These are phyloP conservation scores for Fundulus diaphanus DNA, from an alignment of 2,797 vertebrate species.

Conservation along the genomic window DNA sequence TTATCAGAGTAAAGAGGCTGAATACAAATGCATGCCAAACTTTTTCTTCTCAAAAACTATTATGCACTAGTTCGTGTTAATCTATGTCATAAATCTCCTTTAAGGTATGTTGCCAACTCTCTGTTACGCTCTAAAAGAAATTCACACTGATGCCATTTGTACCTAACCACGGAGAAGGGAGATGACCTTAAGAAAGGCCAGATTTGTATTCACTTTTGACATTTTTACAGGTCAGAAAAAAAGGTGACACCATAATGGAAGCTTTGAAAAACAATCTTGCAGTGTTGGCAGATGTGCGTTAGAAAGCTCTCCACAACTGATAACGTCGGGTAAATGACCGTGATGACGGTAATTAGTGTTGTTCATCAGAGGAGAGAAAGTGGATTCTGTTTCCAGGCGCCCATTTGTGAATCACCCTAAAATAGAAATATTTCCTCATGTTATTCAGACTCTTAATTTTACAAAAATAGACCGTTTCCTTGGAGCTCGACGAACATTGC, in stretches of 20 bases:
- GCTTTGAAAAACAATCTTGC: neutral
- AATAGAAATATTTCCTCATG: conserved; percentile 9
- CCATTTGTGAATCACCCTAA: conserved; percentile 5
- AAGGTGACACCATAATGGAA: neutral
- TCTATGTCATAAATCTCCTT: neutral
- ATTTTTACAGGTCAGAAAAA: conserved; percentile 29
- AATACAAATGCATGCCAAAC: neutral
- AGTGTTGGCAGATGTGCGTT: neutral
- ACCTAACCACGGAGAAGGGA: conserved; percentile 13
- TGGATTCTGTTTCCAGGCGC: conserved; percentile 23
- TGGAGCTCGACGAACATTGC: neutral
- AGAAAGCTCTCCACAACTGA: conserved; percentile 20
- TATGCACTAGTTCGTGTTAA: neutral
- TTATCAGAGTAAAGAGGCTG: neutral
- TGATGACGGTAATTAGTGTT: conserved; percentile 32
- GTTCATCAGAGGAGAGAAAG: conserved; percentile 20
- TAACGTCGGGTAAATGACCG: conserved; percentile 2
- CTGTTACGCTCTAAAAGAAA: neutral
- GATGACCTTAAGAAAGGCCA: conserved; percentile 53
- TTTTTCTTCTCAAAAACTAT: neutral
- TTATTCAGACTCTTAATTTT: neutral
- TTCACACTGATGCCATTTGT: conserved; percentile 29
- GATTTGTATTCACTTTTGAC: conserved; percentile 38
- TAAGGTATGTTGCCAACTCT: neutral
- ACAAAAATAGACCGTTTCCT: neutral